These are phyloP conservation scores for Diploscapter pachys DNA, from an alignment of 1,140 invertebrate genomes.

Conservation along the genomic window DNA sequence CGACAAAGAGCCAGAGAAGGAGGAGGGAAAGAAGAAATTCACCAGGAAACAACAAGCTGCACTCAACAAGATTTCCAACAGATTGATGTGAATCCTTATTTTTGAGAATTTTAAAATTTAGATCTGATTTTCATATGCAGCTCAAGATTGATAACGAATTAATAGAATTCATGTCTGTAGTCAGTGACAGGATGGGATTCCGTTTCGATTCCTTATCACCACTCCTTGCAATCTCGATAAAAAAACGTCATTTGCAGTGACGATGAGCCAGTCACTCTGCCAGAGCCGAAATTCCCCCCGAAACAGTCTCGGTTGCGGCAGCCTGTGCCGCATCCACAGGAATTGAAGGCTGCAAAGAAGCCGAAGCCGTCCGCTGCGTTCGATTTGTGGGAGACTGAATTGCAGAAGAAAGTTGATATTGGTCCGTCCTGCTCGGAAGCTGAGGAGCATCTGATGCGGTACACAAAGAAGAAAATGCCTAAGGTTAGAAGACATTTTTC, in stretches of 20 bases:
- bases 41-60: conserved; percentile 22
- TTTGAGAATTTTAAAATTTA: neutral
- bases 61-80: conserved; percentile 22
- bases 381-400: conserved; percentile 32
- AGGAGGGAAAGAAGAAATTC: neutral
- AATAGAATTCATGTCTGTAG: no score
- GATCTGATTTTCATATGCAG: no score
- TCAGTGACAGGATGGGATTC: no score
- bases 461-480: conserved; percentile 34
- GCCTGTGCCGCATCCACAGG: conserved; percentile 4
- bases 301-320: neutral
- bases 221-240: no score
- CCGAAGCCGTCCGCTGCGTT: conserved; percentile 10
- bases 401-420: conserved; percentile 15
- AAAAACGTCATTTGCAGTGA: neutral
- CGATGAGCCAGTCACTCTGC: neutral
- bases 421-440: conserved; percentile 8
- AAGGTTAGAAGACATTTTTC: conserved; percentile 22
- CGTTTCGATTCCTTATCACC: no score
- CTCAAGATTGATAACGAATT: no score
- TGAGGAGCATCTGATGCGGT: conserved; percentile 24
- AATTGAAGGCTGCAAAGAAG: conserved; percentile 4
- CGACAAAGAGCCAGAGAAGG: conserved; percentile 3
- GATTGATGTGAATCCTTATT: neutral
- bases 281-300: conserved; percentile 7